Evolutionary conservation across 2,888 invertebrate species (phyloP).

Genomic region (Fragum fragum): DNA sequence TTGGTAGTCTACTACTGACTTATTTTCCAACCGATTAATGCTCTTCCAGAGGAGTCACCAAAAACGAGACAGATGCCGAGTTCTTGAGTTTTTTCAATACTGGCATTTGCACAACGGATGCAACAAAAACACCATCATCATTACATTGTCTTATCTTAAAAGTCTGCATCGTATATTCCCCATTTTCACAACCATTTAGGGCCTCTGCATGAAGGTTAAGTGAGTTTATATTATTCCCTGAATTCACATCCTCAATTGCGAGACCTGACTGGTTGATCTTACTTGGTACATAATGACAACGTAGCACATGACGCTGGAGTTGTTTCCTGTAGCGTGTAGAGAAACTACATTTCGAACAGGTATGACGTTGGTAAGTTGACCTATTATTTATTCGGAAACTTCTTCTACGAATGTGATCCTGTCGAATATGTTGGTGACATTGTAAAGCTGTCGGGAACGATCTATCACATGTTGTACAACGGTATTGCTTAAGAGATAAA

Average conservation of each 20-base stretch:
- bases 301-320: slow-evolving; percentile 75
- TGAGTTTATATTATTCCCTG: slow-evolving; percentile 67
- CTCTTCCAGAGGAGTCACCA: slow-evolving; percentile 91
- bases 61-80: slow-evolving; percentile 96
- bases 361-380: slow-evolving; percentile 69
- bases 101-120: slow-evolving; percentile 97
- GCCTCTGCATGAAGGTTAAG: slow-evolving; percentile 68
- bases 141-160: slow-evolving; percentile 88
- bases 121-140: slow-evolving; percentile 65
- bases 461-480: slow-evolving; percentile 83
- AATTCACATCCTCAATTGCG: slow-evolving; percentile 62
- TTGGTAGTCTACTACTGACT: slow-evolving; percentile 36
- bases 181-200: slow-evolving; percentile 55
- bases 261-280: slow-evolving; percentile 44
- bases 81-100: slow-evolving; percentile 95
- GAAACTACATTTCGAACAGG: slow-evolving; percentile 78
- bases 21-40: slow-evolving; percentile 45
- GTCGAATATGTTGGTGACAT: slow-evolving; percentile 82
- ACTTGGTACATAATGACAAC: slow-evolving; percentile 57
- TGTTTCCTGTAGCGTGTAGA: slow-evolving; percentile 78
- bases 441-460: slow-evolving; percentile 80
- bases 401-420: slow-evolving; percentile 79
- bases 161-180: slow-evolving; percentile 94
- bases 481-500: slow-evolving; percentile 72
- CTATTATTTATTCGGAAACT: slow-evolving; percentile 73